Percentiles rank a stretch among this genome's conserved stretches.
These are phyloP conservation scores for Phalacrocorax carbo DNA, from an alignment of 2,113 vertebrate genomes.

Conservation along the genomic window DNA sequence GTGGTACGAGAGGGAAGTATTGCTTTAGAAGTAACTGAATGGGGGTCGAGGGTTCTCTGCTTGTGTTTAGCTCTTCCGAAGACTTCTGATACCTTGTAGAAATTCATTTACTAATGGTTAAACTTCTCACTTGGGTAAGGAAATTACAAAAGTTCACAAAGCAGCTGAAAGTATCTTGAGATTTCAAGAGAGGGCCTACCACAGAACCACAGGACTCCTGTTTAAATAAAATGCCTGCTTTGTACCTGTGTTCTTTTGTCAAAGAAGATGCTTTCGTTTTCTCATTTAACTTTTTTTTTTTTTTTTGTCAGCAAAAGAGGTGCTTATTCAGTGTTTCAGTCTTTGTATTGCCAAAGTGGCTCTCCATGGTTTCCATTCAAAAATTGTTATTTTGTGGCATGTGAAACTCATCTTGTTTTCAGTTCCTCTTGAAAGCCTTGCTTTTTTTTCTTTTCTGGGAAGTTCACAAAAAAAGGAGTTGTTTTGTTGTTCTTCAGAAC, in stretches of 20 bases:
- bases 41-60: neutral
- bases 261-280: neutral
- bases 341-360: neutral
- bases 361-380: neutral
- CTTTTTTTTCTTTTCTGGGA: neutral
- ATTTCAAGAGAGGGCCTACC: neutral
- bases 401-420: neutral
- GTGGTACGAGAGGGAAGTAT: neutral
- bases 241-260: neutral
- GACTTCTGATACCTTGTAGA: neutral
- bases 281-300: neutral
- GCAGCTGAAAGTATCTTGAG: neutral
- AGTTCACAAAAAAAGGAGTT: neutral
- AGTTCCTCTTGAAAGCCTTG: neutral
- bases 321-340: neutral
- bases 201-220: neutral
- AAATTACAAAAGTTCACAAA: neutral
- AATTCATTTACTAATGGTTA: neutral
- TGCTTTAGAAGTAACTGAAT: neutral
- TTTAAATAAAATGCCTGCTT: neutral
- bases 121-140: neutral
- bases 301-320: neutral
- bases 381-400: neutral
- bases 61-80: neutral
- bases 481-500: neutral